Base-by-base conservation (phyloP, 1,140 invertebrate species). In the Hesperophylax magnus region DNA sequence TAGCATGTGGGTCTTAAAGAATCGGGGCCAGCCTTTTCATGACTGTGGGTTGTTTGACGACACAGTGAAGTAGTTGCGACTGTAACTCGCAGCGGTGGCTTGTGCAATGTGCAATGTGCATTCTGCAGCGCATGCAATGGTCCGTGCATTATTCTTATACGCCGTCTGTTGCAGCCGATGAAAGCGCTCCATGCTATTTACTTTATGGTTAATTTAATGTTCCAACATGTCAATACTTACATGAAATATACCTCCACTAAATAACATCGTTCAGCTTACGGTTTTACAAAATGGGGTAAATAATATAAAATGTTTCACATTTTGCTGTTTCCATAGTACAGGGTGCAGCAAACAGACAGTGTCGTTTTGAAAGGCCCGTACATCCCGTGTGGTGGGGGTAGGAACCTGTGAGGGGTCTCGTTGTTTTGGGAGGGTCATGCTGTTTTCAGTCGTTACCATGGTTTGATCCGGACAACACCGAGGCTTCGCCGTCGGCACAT, bases 181-280 rank as follows among this genome's bases (percentile, higher is more conserved):
- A 22, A 58, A 58, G 20, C n/a, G 56, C 56, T 65, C 61, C 24
- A 24, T 65, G 27, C 34, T 69, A 69, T 69, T 69, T 69, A 47
- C 65, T 69, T 47, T 69, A 69, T 69, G 65, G 65, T 47, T 69
- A 34, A 69, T 69, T 69, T 69, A 69, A 69, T 69, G 65, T 69
- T 69, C 65, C 65, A 22, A 15, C 65, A 69, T 69, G 65, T 47
- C 27, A 39, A 69, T 47, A 47, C 65, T 5, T 7, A 69, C 65
- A 69, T 69, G 65, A 69, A 69, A 69, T 69, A 22, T 58, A n/a
- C 56, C 61, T 17, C 9, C 15, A 31, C 24, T 27, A 65, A 65
- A 65, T 47, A 47, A 47, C 39, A 47, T 14, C 9, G 39, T 14
- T 47, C 39, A 47, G 39, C 39, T 65, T 22, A 27, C 14, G 15